phyloP scores from a whole-genome alignment of 2,888 invertebrate genomes.

The Coleophora deauratella region DNA sequence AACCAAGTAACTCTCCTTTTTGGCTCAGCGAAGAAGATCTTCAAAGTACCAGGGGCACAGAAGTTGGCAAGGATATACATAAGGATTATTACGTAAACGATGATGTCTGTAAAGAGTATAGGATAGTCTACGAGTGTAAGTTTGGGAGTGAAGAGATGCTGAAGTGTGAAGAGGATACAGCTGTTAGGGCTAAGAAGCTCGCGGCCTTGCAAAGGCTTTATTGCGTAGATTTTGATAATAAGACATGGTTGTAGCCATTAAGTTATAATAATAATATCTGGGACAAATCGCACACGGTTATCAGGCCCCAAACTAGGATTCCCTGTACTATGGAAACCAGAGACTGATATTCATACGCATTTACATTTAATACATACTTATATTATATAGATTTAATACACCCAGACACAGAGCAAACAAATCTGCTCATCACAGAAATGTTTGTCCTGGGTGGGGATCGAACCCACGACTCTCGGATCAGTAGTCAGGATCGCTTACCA shows the following conservation, averaged over 20 bases:
- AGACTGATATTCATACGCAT: too few species aligned
- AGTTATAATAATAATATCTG: too few species aligned
- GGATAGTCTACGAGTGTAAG: constrained; percentile 18
- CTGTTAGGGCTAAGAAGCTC: constrained; percentile 32
- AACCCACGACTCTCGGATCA: too few species aligned
- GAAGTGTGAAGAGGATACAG: constrained; percentile 26
- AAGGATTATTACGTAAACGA: constrained; percentile 7
- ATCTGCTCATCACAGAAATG: too few species aligned
- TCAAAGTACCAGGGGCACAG: constrained; percentile 3
- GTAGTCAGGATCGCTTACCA: too few species aligned
- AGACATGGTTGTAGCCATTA: constrained; percentile 17
- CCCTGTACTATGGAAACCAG: too few species aligned
- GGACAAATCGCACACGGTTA: too few species aligned
- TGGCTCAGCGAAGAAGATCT: constrained; percentile 21
- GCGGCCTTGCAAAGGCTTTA: constrained; percentile 42
- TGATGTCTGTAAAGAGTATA: constrained; percentile 13
- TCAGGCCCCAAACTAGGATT: too few species aligned
- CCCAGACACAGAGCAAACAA: too few species aligned
- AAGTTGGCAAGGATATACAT: neutral
- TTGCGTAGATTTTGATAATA: constrained; percentile 33
- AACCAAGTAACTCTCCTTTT: constrained; percentile 31
- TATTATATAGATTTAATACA: too few species aligned
- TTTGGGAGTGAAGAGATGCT: constrained; percentile 15
- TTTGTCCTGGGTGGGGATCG: too few species aligned
- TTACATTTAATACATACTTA: too few species aligned